Percentiles rank a stretch among this genome's conserved stretches.
Conservation (phyloP, 1,140 invertebrate genomes). For the Drosophila kohkoa region DNA sequence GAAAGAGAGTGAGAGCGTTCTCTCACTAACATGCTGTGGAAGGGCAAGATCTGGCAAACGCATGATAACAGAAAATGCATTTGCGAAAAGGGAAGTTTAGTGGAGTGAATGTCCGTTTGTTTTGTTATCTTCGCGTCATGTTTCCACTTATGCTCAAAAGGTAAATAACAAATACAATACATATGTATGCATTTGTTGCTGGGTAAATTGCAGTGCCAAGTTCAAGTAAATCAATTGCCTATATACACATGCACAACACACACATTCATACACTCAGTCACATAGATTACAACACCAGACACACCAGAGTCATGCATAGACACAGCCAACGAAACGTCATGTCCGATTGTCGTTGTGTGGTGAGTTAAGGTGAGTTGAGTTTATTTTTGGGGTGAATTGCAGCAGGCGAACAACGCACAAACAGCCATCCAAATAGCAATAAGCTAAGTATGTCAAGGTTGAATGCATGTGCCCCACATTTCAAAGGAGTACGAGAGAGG, state of each 20-base stretch:
- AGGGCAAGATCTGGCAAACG: constrained; percentile 18
- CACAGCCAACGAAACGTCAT: constrained; percentile 34
- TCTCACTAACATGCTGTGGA: background rate
- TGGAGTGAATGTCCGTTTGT: background rate
- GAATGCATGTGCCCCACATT: constrained; percentile 72
- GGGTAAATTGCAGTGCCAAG: constrained; percentile 68
- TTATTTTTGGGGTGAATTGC: constrained; percentile 34
- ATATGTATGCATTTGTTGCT: constrained; percentile 28
- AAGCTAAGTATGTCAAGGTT: constrained; percentile 76
- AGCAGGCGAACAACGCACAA: constrained; percentile 14
- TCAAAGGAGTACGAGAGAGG: constrained; percentile 47
- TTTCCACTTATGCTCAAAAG: constrained; percentile 26
- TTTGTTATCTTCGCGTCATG: constrained; percentile 13
- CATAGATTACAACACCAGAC: constrained; percentile 10
- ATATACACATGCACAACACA: constrained; percentile 20
- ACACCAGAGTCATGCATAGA: constrained; percentile 1
- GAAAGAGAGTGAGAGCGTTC: background rate
- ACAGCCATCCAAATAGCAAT: constrained; percentile 20
- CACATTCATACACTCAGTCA: constrained; percentile 29
- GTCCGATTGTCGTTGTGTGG: constrained; percentile 22
- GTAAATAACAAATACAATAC: constrained; percentile 37
- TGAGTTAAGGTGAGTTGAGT: constrained; percentile 26
- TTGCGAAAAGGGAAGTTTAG: background rate
- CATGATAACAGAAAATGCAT: constrained; percentile 28
- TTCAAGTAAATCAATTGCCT: constrained; percentile 74